Conservation (phyloP, 1,140 invertebrate genomes). For the Drosophila seguyi region DNA sequence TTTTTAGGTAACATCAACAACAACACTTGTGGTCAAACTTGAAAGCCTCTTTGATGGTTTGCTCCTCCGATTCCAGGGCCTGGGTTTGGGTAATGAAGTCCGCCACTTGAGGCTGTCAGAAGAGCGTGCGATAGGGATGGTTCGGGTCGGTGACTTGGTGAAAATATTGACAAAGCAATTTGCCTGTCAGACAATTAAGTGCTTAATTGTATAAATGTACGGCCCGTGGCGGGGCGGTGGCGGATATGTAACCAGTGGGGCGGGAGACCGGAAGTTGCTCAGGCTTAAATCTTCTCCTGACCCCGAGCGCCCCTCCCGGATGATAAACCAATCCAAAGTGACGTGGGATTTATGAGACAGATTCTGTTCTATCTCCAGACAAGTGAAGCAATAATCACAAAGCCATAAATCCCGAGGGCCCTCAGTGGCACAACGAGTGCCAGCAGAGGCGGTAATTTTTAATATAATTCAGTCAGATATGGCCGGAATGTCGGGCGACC, state of each 20-base stretch:
- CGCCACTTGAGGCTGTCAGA: slow-evolving; percentile 79
- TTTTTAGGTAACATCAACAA: slow-evolving; percentile 62
- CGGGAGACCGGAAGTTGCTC: slow-evolving; percentile 45
- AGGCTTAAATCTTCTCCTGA: slow-evolving; percentile 40
- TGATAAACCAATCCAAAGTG: slow-evolving; percentile 51
- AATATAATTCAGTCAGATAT: slow-evolving; percentile 77
- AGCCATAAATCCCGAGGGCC: slow-evolving; percentile 72
- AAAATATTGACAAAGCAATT: slow-evolving; percentile 84
- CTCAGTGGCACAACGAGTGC: slow-evolving; percentile 27
- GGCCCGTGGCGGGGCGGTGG: slow-evolving; percentile 45
- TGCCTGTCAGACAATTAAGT: slow-evolving; percentile 84
- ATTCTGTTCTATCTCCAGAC: slow-evolving; percentile 67
- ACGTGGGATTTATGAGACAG: slow-evolving; percentile 69
- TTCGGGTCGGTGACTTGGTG: slow-evolving; percentile 66
- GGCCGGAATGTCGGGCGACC: slow-evolving; percentile 62
- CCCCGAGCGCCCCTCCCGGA: neutral
- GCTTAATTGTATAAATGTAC: slow-evolving; percentile 82
- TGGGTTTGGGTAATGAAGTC: slow-evolving; percentile 74
- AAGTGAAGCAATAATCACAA: slow-evolving; percentile 82
- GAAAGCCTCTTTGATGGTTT: slow-evolving; percentile 78
- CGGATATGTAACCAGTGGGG: slow-evolving; percentile 25
- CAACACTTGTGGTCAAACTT: slow-evolving; percentile 80
- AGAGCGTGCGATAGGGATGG: slow-evolving; percentile 53
- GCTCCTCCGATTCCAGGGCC: slow-evolving; percentile 10
- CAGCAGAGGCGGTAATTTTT: slow-evolving; percentile 69